A percentile compares a stretch with the other conserved stretches of the same genome.
Evolutionary conservation across 2,888 invertebrate genomes (phyloP).

Genomic region (Philhelius pedissequus): DNA sequence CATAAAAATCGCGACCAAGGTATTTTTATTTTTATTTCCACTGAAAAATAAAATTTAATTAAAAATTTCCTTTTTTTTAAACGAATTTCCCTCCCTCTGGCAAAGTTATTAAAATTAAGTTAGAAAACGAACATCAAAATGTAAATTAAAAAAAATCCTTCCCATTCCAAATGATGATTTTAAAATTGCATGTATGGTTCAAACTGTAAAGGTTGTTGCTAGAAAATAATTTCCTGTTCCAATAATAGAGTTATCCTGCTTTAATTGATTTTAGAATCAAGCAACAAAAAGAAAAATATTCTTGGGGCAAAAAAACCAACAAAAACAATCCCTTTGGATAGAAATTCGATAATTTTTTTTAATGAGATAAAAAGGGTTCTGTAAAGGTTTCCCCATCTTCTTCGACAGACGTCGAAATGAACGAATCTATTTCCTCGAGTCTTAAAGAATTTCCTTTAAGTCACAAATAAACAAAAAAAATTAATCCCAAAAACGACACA

Average conservation of each 20-base stretch:
- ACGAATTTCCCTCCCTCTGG: background rate
- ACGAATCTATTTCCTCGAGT: background rate
- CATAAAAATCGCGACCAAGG: background rate
- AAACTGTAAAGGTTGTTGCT: background rate
- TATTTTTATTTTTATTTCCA: background rate
- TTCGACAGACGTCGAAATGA: background rate
- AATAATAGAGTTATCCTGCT: background rate
- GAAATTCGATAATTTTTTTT: background rate
- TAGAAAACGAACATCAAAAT: background rate
- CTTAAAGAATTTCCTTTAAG: background rate
- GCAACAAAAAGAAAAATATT: background rate
- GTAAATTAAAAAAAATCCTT: background rate
- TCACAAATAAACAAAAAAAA: background rate
- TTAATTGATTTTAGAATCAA: background rate
- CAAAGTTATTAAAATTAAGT: background rate
- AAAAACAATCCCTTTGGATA: no score
- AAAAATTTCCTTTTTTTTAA: background rate
- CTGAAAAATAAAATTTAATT: background rate
- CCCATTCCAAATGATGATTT: background rate
- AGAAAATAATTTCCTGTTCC: background rate
- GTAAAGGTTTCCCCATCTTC: background rate
- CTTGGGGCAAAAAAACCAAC: no score
- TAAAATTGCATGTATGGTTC: no score
- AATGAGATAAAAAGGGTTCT: background rate
- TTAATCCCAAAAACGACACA: background rate